phyloP scores from a whole-genome alignment of 1,140 invertebrate genomes.

The Drosophila varians region DNA sequence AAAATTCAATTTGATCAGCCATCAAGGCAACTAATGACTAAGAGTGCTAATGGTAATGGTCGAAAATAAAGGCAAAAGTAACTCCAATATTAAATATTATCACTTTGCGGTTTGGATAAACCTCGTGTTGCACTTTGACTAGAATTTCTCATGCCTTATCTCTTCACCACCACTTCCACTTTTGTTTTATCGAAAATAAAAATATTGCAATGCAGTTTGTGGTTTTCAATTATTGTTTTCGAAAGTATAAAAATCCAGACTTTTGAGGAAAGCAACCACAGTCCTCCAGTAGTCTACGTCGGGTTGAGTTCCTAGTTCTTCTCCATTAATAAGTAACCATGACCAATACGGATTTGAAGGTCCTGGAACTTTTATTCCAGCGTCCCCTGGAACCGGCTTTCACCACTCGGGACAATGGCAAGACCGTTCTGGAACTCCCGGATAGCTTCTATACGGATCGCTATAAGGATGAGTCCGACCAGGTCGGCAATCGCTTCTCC shows the following conservation, averaged over 20 bases:
- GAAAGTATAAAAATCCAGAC: background rate
- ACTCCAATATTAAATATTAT: slow-evolving; percentile 4
- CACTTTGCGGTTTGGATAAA: background rate
- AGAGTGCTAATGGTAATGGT: background rate
- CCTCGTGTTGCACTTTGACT: background rate
- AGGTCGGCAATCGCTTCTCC: slow-evolving; percentile 85
- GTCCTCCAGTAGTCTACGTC: background rate
- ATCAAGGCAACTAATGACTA: background rate
- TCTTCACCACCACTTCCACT: background rate
- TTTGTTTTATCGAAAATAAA: background rate
- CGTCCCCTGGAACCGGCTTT: slow-evolving; percentile 87
- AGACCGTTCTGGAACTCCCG: slow-evolving; percentile 86
- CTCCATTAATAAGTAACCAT: slow-evolving; percentile 8
- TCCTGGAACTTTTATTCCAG: slow-evolving; percentile 86
- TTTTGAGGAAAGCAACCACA: background rate
- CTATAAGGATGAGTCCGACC: slow-evolving; percentile 64
- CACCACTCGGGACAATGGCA: slow-evolving; percentile 86
- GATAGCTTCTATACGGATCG: slow-evolving; percentile 80
- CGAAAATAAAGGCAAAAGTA: background rate
- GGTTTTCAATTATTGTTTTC: background rate
- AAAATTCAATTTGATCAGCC: slow-evolving; percentile 13
- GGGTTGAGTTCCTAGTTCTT: background rate
- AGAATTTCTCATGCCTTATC: slow-evolving; percentile 13
- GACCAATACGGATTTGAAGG: slow-evolving; percentile 69
- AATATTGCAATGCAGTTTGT: slow-evolving; percentile 14